A percentile compares a stretch with the other conserved stretches of the same genome.
These are phyloP conservation scores for Cephalopterus ornatus DNA, from an alignment of 2,113 vertebrate species.

Conservation along the genomic window DNA sequence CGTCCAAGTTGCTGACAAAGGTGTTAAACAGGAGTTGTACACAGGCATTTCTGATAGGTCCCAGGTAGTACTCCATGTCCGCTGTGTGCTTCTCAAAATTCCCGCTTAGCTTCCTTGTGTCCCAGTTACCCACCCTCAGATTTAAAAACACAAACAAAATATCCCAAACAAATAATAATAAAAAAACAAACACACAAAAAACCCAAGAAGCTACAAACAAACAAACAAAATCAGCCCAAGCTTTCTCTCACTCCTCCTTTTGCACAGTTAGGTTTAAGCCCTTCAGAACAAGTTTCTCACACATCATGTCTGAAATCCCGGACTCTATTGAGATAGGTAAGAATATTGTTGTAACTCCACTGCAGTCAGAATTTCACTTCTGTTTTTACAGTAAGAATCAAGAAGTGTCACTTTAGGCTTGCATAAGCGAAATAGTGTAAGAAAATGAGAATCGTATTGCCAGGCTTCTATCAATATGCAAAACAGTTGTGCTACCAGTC, in stretches of 20 bases:
- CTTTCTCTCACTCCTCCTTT: not conserved
- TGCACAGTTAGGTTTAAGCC: not conserved
- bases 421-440: not conserved
- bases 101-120: not conserved
- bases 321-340: not conserved
- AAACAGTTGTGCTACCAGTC: not conserved
- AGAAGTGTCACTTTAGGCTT: not conserved
- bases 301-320: not conserved
- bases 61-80: not conserved
- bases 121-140: not conserved
- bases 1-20: not conserved
- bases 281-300: not conserved
- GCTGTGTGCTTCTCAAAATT: not conserved
- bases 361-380: not conserved
- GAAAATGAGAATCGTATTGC: not conserved
- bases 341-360: not conserved
- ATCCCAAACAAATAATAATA: accelerated
- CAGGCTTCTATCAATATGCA: not conserved
- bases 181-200: no score
- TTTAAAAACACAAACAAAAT: not conserved
- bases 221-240: not conserved
- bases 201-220: not conserved
- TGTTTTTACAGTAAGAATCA: not conserved
- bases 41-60: not conserved
- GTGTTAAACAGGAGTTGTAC: not conserved